Evolutionary conservation across 2,113 vertebrate genomes (phyloP), one percentile per base, ranked within the genome.

Genomic region (Burhinus oedicnemus): DNA sequence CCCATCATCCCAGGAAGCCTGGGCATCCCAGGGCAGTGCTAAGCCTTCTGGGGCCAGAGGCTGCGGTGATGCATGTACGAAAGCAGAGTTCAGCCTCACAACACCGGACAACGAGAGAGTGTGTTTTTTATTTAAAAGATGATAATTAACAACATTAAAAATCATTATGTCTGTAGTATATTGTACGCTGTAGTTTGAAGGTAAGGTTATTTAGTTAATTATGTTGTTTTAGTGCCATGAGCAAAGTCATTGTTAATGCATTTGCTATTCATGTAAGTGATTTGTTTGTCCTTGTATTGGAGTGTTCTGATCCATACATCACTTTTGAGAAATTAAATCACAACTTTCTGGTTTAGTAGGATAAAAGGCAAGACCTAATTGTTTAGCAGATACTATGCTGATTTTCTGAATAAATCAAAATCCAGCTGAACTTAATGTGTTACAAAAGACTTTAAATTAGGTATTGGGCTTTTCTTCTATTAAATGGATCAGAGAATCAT

Each of bases 41-140:
- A 8, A 44, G 14, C 69, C 49, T 54, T n/a, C 47, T 47, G 77
- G 32, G 30, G 15, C 25, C 75, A 42, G 61, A 55, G 36, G 32
- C 70, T 87, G 34, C 1, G 0, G 55, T 36, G 61, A 58, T 38
- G n/a, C 12, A 40, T 0, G 0, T 17, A 4, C 3, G 8, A 66
- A 77, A 74, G 36, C 51, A 38, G 57, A 74, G 38, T 42, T 86
- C 69, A 86, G 64, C 29, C 8, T 30, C 55, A 9, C 14, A 47
- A 27, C 34, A 29, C 51, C 42, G n/a, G 26, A 70, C 44, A 75
- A 60, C 84, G 47, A 26, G 58, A 18, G 10, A 47, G 2, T 2
- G 2, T 55, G 18, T 12, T 66, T 18, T 69, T 92, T 60, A 40
- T 76, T 87, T 76, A 32, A 71, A 92, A 79, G 11, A 22, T 16